A percentile compares a stretch with the other conserved stretches of the same genome.
Conservation (phyloP, 2,797 vertebrate species). For the Thamnophis elegans region DNA sequence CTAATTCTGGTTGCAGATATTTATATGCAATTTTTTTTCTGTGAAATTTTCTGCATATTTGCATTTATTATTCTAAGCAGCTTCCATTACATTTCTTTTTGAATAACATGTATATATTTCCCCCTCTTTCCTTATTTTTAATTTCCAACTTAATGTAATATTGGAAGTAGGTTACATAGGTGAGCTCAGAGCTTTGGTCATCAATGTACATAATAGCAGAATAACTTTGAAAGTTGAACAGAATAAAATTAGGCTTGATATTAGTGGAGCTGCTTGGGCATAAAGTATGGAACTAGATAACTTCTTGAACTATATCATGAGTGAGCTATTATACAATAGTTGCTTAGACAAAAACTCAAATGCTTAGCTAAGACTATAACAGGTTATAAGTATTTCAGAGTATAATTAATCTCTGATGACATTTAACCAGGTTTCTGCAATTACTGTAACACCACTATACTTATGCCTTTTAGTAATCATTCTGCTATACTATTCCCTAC, state of each 20-base stretch:
- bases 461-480: neutral
- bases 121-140: neutral
- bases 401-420: neutral
- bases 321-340: conserved; percentile 6
- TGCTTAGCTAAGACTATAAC: neutral
- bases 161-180: neutral
- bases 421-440: neutral
- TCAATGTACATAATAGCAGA: neutral
- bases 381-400: neutral
- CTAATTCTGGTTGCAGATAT: neutral
- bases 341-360: neutral
- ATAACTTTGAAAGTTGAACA: neutral
- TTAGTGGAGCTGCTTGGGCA: neutral
- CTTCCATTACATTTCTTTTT: neutral
- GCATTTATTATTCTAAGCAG: neutral
- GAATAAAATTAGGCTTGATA: neutral
- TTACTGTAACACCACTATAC: neutral
- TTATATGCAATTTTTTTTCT: neutral
- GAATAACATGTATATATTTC: neutral
- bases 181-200: neutral
- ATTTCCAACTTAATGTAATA: neutral
- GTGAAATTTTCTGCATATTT: neutral
- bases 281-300: neutral
- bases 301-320: neutral
- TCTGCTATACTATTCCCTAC: neutral